Percentiles rank a stretch among this genome's conserved stretches.
Conservation (phyloP, 1,140 invertebrate species). For the Scaptodrosophila lebanonensis region DNA sequence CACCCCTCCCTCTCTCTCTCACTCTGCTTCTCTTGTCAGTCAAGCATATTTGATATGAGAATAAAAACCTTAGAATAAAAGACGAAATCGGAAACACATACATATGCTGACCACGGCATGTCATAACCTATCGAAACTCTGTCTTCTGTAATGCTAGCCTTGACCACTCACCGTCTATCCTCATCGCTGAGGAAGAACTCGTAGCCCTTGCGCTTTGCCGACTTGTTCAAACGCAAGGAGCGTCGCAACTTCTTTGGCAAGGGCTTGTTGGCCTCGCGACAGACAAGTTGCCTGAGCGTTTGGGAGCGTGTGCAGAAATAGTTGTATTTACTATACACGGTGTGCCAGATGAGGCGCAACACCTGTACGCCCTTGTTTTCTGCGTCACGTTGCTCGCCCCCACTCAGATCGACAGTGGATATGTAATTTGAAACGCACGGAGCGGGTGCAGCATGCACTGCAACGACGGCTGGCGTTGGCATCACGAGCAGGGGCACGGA, state of each 20-base stretch:
- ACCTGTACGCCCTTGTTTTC: constrained; percentile 54
- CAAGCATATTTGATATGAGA: no score
- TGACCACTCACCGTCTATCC: constrained; percentile 77
- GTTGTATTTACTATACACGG: constrained; percentile 61
- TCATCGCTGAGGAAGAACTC: constrained; percentile 79
- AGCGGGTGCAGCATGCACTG: constrained; percentile 1
- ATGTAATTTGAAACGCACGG: constrained; percentile 40
- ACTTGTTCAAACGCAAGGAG: constrained; percentile 69
- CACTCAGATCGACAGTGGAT: constrained; percentile 54
- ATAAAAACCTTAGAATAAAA: no score
- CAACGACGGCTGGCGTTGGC: constrained; percentile 30
- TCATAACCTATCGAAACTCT: no score
- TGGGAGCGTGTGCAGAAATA: constrained; percentile 51
- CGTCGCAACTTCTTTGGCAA: constrained; percentile 67
- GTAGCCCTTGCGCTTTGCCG: constrained; percentile 78
- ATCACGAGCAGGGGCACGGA: constrained; percentile 15
- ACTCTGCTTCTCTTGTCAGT: no score
- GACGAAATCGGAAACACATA: no score
- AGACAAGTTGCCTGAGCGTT: constrained; percentile 53
- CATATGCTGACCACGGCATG: no score
- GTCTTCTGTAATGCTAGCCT: background rate
- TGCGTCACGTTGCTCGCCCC: constrained; percentile 4
- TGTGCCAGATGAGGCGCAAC: constrained; percentile 65
- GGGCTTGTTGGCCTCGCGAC: constrained; percentile 66
- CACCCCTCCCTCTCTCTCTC: no score